Evolutionary conservation across 2,797 vertebrate genomes (phyloP).

Genomic region (Pangasius mekongensis): DNA sequence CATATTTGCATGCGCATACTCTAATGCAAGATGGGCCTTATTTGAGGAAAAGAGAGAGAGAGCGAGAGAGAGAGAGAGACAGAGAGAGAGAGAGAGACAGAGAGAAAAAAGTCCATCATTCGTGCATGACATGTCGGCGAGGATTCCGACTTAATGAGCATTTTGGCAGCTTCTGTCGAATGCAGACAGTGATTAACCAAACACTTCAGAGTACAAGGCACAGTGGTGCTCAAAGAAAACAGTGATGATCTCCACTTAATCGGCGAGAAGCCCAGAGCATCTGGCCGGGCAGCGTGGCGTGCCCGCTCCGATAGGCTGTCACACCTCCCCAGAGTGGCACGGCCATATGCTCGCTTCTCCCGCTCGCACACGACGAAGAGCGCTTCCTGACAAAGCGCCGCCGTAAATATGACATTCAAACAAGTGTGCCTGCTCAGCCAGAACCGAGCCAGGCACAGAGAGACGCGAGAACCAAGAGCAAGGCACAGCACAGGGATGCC

Average conservation of each 20-base stretch:
- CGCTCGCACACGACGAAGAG: constrained; percentile 97
- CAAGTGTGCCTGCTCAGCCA: constrained; percentile 99
- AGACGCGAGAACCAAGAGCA: constrained; percentile 57
- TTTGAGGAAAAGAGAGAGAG: constrained; percentile 52
- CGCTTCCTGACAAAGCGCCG: constrained; percentile 99
- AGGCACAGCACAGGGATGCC: constrained; percentile 48
- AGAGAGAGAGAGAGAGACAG: constrained; percentile 44
- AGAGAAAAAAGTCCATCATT: constrained; percentile 80
- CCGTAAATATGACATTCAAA: constrained; percentile 99
- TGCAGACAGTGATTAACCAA: constrained; percentile 99
- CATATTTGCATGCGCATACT: constrained; percentile 56
- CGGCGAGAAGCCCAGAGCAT: constrained; percentile 99
- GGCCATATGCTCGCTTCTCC: constrained; percentile 98
- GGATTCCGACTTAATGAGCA: constrained; percentile 98
- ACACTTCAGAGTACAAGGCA: constrained; percentile 99
- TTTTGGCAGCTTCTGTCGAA: constrained; percentile 98
- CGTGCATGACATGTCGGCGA: constrained; percentile 87
- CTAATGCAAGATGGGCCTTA: constrained; percentile 59
- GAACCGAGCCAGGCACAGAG: constrained; percentile 77
- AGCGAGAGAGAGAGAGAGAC: constrained; percentile 42
- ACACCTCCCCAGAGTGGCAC: constrained; percentile 97
- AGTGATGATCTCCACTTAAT: constrained; percentile 99
- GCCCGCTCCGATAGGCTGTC: constrained; percentile 98
- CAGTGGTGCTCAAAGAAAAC: constrained; percentile 99
- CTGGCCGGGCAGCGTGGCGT: constrained; percentile 87